Conservation (phyloP, 2,113 vertebrate genomes). For the Arenaria interpres region DNA sequence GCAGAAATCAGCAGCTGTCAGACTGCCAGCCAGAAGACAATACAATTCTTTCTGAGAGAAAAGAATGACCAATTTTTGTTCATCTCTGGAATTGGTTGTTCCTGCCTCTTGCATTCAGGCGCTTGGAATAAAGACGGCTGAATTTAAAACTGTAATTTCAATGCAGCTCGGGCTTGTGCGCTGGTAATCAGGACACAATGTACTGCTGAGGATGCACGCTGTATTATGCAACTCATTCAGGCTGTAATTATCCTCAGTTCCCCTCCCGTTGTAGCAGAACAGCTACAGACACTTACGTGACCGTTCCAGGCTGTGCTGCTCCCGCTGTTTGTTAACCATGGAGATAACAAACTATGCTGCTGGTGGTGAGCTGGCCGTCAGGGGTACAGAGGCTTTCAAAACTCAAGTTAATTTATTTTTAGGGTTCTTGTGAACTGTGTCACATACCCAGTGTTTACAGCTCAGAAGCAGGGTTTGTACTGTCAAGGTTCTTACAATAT, state of each 20-base stretch:
- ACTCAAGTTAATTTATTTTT: conserved; percentile 32
- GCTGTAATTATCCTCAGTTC: conserved; percentile 71
- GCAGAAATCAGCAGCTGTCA: conserved; percentile 9
- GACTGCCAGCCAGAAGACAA: conserved; percentile 18
- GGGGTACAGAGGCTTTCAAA: not conserved
- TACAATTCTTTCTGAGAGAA: not conserved
- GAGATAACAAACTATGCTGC: not conserved
- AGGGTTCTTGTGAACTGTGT: not conserved
- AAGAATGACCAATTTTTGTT: conserved; percentile 3
- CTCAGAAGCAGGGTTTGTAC: not conserved
- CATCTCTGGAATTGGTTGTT: not conserved
- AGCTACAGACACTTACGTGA: conserved; percentile 35
- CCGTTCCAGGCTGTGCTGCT: not conserved
- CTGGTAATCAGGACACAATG: conserved; percentile 60
- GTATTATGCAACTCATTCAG: conserved; percentile 68
- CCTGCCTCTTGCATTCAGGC: not conserved
- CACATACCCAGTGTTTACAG: not conserved
- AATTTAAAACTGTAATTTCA: conserved; percentile 54
- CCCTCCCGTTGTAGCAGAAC: conserved; percentile 39
- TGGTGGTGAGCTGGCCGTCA: not conserved
- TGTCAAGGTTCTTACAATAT: not conserved
- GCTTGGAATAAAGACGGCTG: not conserved
- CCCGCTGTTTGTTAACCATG: not conserved
- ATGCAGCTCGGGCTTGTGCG: conserved; percentile 19
- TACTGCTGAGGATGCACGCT: conserved; percentile 49